Evolutionary conservation across 1,140 invertebrate genomes (phyloP), one percentile per base, ranked within the genome.

Genomic region (Aphidius ervi): DNA sequence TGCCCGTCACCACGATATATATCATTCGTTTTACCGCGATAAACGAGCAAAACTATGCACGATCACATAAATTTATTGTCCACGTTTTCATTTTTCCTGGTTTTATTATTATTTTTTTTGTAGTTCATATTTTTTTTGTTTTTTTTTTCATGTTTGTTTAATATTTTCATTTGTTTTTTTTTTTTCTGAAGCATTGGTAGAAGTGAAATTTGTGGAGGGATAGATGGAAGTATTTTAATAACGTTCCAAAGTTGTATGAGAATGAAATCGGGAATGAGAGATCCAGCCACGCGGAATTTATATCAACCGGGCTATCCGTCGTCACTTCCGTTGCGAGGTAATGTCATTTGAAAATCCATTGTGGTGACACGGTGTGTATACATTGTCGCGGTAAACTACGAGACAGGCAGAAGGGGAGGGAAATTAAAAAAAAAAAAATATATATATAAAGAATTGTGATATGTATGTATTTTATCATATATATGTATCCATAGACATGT

Each of bases 291-390:
- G 40, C 37, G 50, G 52, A 54, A 54, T 54, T 54, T 54, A 54
- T 54, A 54, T 6, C 39, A 54, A 54, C 9, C 10, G 40, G 16
- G 42, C 37, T 54, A 54, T 7, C 10, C 10, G n/a, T 54, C 52
- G 39, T 54, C 40, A 41, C 52, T 54, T 54, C 52, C 52, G 52
- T 37, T 54, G 23, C 31, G 10, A 37, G 41, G 42, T 54, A 54
- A 54, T 54, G 52, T 54, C 52, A 54, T 54, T 40, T 20, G 52
- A 54, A 54, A 54, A 54, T 54, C 52, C 52, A 54, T 54, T 54
- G 52, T 41, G 52, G 52, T 5, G n/a, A 37, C 23, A 31, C 20
- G 52, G 7, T 41, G 39, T 37, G 23, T 31, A 31, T 31, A 31
- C 23, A 31, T 31, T 31, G 10, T n/a, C 46, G 46, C 20, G 46